Percentiles rank a stretch among this genome's conserved stretches.
These are phyloP conservation scores for Malthinus seriepunctatus DNA, from an alignment of 2,888 invertebrate species.

Conservation along the genomic window DNA sequence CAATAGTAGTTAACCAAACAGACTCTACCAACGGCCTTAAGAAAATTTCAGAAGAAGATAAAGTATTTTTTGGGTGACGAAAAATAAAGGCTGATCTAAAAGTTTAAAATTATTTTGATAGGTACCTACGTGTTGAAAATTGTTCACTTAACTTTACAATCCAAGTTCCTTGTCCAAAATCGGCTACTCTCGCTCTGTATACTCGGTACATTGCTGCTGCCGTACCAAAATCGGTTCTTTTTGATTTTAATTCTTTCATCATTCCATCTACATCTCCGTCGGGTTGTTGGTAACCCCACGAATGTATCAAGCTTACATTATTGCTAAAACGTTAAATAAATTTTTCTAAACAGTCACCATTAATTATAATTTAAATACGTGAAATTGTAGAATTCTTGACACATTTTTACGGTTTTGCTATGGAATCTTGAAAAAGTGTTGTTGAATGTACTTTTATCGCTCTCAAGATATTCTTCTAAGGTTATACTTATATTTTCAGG, in stretches of 20 bases:
- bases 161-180: slow-evolving; percentile 64
- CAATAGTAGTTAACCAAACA: slow-evolving; percentile 60
- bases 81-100: slow-evolving; percentile 66
- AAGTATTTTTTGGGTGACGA: slow-evolving; percentile 66
- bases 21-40: slow-evolving; percentile 62
- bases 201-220: slow-evolving; percentile 66
- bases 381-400: slow-evolving; percentile 68
- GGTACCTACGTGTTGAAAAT: no score
- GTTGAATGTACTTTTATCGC: slow-evolving; percentile 57
- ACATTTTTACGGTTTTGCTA: slow-evolving; percentile 61
- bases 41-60: slow-evolving; percentile 64
- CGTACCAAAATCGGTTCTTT: slow-evolving; percentile 66
- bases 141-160: slow-evolving; percentile 56
- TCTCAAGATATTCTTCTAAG: slow-evolving; percentile 59
- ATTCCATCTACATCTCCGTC: slow-evolving; percentile 68
- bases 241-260: slow-evolving; percentile 62
- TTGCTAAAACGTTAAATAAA: slow-evolving; percentile 48
- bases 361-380: slow-evolving; percentile 55
- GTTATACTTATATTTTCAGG: slow-evolving; percentile 51
- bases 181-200: slow-evolving; percentile 58
- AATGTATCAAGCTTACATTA: slow-evolving; percentile 56
- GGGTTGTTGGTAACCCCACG: slow-evolving; percentile 65
- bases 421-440: slow-evolving; percentile 69
- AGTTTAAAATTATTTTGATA: not conserved
- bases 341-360: not conserved